Conservation (phyloP, 2,797 vertebrate genomes). For the Neosilurus hyrtlii region DNA sequence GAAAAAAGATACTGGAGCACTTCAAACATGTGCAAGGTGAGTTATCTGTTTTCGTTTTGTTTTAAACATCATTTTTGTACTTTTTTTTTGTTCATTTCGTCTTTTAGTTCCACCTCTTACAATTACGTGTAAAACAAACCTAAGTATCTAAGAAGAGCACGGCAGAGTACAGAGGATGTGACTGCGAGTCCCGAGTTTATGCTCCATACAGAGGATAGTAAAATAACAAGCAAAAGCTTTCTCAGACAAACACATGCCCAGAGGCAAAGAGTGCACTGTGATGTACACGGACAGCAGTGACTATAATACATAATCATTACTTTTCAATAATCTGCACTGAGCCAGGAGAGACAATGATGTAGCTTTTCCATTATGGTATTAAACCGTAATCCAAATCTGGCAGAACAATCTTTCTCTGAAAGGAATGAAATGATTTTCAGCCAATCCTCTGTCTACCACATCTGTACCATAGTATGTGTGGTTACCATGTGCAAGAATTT, state of each 20-base stretch:
- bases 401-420: not conserved
- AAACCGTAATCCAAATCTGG: not conserved
- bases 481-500: not conserved
- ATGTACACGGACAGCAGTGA: not conserved
- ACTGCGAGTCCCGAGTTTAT: slow-evolving; percentile 63
- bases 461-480: not conserved
- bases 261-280: slow-evolving; percentile 39
- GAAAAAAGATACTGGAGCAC: slow-evolving; percentile 66
- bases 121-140: slow-evolving; percentile 68
- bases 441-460: not conserved
- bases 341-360: not conserved
- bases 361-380: not conserved
- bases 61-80: slow-evolving; percentile 7
- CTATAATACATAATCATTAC: slow-evolving; percentile 12
- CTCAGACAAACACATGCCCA: slow-evolving; percentile 52
- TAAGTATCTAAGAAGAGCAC: slow-evolving; percentile 56
- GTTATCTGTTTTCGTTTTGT: slow-evolving; percentile 47
- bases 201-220: slow-evolving; percentile 59
- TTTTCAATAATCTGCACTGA: not conserved
- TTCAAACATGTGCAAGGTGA: slow-evolving; percentile 66
- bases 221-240: slow-evolving; percentile 49
- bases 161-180: slow-evolving; percentile 60
- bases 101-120: slow-evolving; percentile 43
- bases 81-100: slow-evolving; percentile 50
- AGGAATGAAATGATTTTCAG: not conserved